phyloP scores from a whole-genome alignment of 2,888 invertebrate genomes.

The Synergus laeviventris region DNA sequence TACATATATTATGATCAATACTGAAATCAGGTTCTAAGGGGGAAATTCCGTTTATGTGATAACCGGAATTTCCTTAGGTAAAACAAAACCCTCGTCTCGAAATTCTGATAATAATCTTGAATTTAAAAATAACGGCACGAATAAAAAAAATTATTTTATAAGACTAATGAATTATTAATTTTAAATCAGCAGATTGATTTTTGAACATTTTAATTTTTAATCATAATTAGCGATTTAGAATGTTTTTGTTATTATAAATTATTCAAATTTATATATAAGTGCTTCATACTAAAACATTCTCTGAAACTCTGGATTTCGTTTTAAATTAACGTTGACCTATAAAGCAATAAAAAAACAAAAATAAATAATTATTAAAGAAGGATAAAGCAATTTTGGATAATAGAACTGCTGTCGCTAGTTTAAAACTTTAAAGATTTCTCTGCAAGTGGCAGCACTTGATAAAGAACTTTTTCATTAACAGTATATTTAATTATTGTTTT shows the following conservation, averaged over 20 bases:
- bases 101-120: not conserved
- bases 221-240: too few relatives aligned
- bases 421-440: not conserved
- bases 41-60: too few relatives aligned
- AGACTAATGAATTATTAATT: not conserved
- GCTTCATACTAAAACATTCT: not conserved
- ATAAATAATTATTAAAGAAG: not conserved
- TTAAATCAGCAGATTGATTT: too few relatives aligned
- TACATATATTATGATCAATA: too few relatives aligned
- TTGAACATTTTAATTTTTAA: too few relatives aligned
- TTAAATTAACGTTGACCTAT: not conserved
- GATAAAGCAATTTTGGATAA: not conserved
- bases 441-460: not conserved
- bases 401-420: not conserved
- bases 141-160: not conserved
- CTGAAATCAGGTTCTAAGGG: too few relatives aligned
- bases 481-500: too few relatives aligned
- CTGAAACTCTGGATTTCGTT: not conserved
- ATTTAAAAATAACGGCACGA: not conserved
- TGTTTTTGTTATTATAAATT: not conserved
- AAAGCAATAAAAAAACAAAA: not conserved
- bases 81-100: not conserved
- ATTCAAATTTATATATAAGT: not conserved
- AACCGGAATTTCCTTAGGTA: not conserved
- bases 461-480: not conserved